These are phyloP conservation scores for Nematopogon swammerdamellus DNA, from an alignment of 2,888 invertebrate species.

Conservation along the genomic window DNA sequence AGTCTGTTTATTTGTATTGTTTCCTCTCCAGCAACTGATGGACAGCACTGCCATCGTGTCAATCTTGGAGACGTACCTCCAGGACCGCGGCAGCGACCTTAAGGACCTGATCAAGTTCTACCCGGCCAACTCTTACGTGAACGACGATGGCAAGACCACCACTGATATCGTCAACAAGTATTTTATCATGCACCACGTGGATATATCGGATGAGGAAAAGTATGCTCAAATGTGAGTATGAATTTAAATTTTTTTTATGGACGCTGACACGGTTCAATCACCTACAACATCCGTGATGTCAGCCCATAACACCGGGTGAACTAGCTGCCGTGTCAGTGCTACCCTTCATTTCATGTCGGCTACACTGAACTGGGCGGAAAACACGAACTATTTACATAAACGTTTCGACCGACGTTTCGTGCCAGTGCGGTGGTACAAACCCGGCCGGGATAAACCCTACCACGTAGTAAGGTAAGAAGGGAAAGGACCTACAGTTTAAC, in stretches of 20 bases:
- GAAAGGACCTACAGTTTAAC: no score
- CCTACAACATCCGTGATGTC: no score
- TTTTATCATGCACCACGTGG: constrained; percentile 76
- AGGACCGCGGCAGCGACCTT: constrained; percentile 57
- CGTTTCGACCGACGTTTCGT: no score
- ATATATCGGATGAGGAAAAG: constrained; percentile 43
- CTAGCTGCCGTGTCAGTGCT: no score
- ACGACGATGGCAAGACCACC: constrained; percentile 64
- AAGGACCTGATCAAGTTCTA: constrained; percentile 73
- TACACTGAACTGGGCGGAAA: no score
- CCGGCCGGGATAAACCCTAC: no score
- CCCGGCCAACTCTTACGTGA: constrained; percentile 65
- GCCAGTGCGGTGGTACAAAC: no score
- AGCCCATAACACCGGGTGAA: no score
- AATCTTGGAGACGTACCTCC: constrained; percentile 72
- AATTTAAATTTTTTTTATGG: no score
- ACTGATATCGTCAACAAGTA: constrained; percentile 85
- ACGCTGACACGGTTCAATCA: background rate
- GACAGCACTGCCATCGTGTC: constrained; percentile 96
- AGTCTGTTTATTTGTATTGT: no score
- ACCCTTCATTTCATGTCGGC: constrained; percentile 2
- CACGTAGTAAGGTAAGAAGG: no score
- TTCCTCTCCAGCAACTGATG: constrained; percentile 78
- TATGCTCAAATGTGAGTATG: constrained; percentile 56
- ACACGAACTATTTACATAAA: no score